A percentile compares a stretch with the other conserved stretches of the same genome.
Conservation (phyloP, 2,113 vertebrate genomes). For the Chionodraco myersi region DNA sequence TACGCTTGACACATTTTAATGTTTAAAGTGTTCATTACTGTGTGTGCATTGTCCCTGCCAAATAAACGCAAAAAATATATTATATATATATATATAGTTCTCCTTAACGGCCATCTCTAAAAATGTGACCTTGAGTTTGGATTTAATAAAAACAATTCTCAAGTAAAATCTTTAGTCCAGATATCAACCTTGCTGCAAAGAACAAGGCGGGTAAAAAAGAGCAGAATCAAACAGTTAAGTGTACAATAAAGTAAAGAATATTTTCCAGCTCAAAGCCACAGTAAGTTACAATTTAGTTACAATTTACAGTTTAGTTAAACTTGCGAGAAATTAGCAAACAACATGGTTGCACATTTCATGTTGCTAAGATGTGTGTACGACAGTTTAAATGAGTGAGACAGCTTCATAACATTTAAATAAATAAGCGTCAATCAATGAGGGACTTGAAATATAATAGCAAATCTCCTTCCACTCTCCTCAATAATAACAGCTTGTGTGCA, state of each 20-base stretch:
- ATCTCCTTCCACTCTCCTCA: slow-evolving; percentile 14
- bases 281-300: not conserved
- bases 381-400: not conserved
- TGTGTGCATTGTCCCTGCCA: too few relatives aligned
- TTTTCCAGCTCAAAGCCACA: not conserved
- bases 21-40: too few relatives aligned
- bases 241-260: not conserved
- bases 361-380: not conserved
- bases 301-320: not conserved
- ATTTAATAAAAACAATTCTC: not conserved
- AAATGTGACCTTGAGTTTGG: not conserved
- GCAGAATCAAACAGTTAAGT: not conserved
- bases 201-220: not conserved
- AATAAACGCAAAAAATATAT: too few relatives aligned
- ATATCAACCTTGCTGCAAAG: not conserved
- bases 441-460: slow-evolving; percentile 25
- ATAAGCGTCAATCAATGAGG: slow-evolving; percentile 19
- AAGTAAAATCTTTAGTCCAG: not conserved
- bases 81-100: not conserved
- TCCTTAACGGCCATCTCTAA: not conserved
- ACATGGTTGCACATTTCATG: not conserved
- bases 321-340: not conserved
- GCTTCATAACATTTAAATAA: slow-evolving; percentile 20
- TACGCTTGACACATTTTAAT: too few relatives aligned
- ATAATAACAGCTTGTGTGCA: slow-evolving; percentile 39